These are phyloP conservation scores for Gallinago paraguaiae DNA, from an alignment of 2,113 vertebrate genomes.

Conservation along the genomic window DNA sequence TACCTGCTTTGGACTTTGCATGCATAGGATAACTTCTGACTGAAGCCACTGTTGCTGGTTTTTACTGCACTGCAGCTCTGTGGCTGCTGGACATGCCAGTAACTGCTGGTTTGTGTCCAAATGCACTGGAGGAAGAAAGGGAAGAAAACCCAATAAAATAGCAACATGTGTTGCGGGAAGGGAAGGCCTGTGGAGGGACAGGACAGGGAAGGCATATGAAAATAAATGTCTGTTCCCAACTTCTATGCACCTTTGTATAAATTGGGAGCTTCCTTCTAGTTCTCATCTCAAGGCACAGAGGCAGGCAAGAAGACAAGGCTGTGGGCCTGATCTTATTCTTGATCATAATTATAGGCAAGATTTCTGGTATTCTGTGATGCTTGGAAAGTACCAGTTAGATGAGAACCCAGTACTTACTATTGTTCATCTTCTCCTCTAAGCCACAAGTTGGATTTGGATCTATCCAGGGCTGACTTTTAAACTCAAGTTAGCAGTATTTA, in stretches of 20 bases:
- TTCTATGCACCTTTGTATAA: background rate
- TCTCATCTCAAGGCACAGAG: background rate
- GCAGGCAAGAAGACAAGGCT: background rate
- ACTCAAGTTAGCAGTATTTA: background rate
- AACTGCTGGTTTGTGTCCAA: background rate
- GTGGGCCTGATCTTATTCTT: background rate
- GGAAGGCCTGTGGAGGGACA: background rate
- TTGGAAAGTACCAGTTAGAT: background rate
- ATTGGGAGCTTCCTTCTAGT: background rate
- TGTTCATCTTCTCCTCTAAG: background rate
- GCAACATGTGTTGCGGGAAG: fast-evolving
- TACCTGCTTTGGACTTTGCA: background rate
- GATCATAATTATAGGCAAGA: background rate
- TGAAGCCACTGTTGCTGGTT: background rate
- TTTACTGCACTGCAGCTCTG: background rate
- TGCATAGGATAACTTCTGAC: background rate
- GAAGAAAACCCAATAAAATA: background rate
- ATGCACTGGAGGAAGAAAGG: no score
- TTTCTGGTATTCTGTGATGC: background rate
- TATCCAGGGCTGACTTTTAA: background rate
- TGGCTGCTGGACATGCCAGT: background rate
- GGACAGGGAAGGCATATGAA: background rate
- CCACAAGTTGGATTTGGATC: background rate
- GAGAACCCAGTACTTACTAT: background rate
- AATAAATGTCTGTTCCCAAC: background rate